Base-by-base conservation (phyloP, 2,888 invertebrate genomes). In the Heliconius sara region DNA sequence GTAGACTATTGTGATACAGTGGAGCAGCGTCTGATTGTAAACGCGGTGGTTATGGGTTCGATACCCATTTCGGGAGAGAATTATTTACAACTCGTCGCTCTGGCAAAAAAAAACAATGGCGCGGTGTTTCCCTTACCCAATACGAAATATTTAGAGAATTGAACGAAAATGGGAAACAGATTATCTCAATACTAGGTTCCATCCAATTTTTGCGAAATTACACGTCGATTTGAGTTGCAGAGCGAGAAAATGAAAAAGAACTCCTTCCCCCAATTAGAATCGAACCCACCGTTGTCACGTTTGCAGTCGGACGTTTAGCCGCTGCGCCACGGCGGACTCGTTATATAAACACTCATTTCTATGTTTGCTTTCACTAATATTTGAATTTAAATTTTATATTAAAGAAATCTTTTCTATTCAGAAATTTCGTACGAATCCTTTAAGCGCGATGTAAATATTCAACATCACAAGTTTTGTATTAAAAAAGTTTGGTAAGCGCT, bases 401-500 rank as follows among this genome's bases (percentile, higher is more conserved):
- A 47, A 70, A 25, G 19, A 43, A 70, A 70, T 70, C n/a, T 70
- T 70, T 43, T 70, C 25, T 47, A 70, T 70, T 43, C 25, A 16
- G 1, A 47, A 43, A 70, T 39, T 70, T 47, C 43, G 25, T 70
- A 27, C 43, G 25, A 70, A 47, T 6, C 25, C 43, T 47, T 70
- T 47, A 70, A 70, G 70, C 70, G 7, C 25, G 25, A 47, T 47
- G 43, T 43, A 70, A 70, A 47, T 70, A 70, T 70, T 70, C 43
- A 47, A 70, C 43, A 47, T 70, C 70, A 47, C 43, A 70, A 70
- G 70, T 70, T n/a, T 70, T 63, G 16, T 27, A 70, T 70, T 70
- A 70, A 70, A 70, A 70, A 70, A 70, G 70, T 70, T 70, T 70
- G 16, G 25, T 43, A 43, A 47, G 47, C 70, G 43, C 43, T 43